Evolutionary conservation across 1,140 invertebrate genomes (phyloP).

Genomic region (Psix sp.): DNA sequence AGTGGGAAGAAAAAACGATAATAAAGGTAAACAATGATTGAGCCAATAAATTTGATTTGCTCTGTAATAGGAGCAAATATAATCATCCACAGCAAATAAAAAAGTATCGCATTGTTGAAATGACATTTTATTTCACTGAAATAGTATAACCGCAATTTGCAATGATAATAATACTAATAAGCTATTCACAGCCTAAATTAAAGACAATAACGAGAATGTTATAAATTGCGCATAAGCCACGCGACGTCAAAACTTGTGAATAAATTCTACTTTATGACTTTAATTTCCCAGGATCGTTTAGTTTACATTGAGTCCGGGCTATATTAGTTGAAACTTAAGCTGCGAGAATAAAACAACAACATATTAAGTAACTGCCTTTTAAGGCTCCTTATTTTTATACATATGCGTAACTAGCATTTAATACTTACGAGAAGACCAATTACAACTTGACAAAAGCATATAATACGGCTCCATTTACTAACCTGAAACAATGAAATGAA

Average conservation of each 20-base stretch:
- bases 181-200: conserved; percentile 48
- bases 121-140: too few relatives aligned
- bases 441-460: neutral
- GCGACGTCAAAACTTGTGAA: conserved; percentile 49
- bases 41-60: too few relatives aligned
- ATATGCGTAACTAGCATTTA: conserved; percentile 7
- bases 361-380: conserved; percentile 47
- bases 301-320: conserved; percentile 29
- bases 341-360: conserved; percentile 43
- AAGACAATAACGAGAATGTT: conserved; percentile 39
- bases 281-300: conserved; percentile 51
- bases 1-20: too few relatives aligned
- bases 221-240: conserved; percentile 48
- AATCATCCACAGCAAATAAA: too few relatives aligned
- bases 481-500: conserved; percentile 21
- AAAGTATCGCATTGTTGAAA: too few relatives aligned
- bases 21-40: too few relatives aligned
- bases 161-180: conserved; percentile 24
- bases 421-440: conserved; percentile 5
- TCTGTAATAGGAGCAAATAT: conserved; percentile 6
- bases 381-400: conserved; percentile 34
- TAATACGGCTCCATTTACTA: conserved; percentile 3
- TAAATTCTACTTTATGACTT: conserved; percentile 61
- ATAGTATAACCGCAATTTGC: conserved; percentile 24
- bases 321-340: conserved; percentile 53